Evolutionary conservation across 53 echinoderm and acorn worm genomes (phyloP), one percentile per base, ranked within the genome.

Genomic region (Holothuria leucospilota): DNA sequence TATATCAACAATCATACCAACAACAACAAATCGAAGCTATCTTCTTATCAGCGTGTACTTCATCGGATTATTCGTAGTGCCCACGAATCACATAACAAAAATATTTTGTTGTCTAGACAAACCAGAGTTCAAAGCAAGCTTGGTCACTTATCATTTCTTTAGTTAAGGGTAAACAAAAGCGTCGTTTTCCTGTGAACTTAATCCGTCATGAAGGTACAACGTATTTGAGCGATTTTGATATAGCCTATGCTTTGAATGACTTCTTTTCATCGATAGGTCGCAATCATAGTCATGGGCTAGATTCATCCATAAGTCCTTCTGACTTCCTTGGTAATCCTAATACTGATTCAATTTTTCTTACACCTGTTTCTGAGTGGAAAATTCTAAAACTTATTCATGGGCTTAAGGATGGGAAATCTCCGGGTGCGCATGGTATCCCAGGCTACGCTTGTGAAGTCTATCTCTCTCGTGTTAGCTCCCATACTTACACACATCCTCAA

Each of bases 171-270:
- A 69, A 69, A 28, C 69, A 69, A 5, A 69, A 69, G 21, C 9
- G 25, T 28, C 69, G 69, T 13, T 69, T 69, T 69, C 69, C 7
- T 8, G 11, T 69, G 38, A 23, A 34, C 69, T 69, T 69, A 69
- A 69, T 29, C 69, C 34, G 69, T 69, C 29, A 28, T 28, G 16
- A 68, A 13, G 68, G 68, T 13, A 13, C 68, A 26, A 69, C 69
- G 5, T 10, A 26, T 28, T 28, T 34, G 12, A 29, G 5, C 29
- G 69, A 69, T 29, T 69, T 23, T 69, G 69, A 28, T 18, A 69
- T 69, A 28, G 29, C 69, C 29, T 29, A 69, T 69, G 69, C 69
- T 69, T 69, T 69, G 69, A 69, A 69, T 69, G 69, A 69, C 69
- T 69, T 23, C 69, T 69, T 28, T 69, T 28, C 69, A 69, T 23